Conservation (phyloP, 2,888 invertebrate genomes). For the Dryococelus australis region DNA sequence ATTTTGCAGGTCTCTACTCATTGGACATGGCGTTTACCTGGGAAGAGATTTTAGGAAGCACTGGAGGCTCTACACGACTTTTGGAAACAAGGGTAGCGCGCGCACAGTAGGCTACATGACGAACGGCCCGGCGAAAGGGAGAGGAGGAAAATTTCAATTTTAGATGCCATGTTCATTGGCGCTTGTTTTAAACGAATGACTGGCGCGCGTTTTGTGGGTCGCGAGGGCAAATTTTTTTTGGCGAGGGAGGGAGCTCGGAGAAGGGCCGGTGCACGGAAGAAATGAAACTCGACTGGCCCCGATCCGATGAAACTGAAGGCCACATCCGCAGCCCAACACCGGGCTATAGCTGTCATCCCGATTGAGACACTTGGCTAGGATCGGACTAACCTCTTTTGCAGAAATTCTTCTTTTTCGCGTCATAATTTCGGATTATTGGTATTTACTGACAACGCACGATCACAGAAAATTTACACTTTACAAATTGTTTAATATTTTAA, state of each 20-base stretch:
- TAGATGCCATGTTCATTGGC: constrained; percentile 9
- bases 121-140: neutral
- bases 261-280: neutral
- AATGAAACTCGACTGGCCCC: neutral
- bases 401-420: no score
- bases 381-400: no score
- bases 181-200: neutral
- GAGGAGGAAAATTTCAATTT: neutral
- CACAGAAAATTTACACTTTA: no score
- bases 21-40: no score
- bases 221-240: neutral
- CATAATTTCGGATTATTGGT: no score
- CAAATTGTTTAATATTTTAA: no score
- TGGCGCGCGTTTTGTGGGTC: neutral
- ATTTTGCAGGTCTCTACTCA: no score
- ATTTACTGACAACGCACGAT: no score
- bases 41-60: neutral
- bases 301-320: neutral
- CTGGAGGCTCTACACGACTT: neutral
- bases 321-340: neutral
- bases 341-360: no score
- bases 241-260: no score
- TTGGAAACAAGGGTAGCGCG: neutral
- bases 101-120: neutral
- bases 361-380: no score